Evolutionary conservation across 2,888 invertebrate species (phyloP).

Genomic region (Drosophila anomalata): DNA sequence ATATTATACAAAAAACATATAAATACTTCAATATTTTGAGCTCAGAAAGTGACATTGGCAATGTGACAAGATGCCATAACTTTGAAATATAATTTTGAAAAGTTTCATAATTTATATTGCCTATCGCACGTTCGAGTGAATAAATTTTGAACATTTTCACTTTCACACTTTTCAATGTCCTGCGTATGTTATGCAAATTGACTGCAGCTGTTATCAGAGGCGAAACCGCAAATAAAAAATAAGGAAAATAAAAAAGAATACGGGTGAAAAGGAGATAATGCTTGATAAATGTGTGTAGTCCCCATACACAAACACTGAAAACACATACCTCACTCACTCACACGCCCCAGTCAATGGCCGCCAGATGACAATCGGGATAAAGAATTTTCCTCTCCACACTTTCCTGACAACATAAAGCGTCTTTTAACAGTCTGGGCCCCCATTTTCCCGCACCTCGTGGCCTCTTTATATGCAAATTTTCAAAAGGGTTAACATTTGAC

Average conservation of each 20-base stretch:
- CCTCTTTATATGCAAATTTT: constrained; percentile 76
- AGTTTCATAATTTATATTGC: constrained; percentile 74
- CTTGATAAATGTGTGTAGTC: constrained; percentile 69
- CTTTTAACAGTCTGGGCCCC: constrained; percentile 62
- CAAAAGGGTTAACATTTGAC: constrained; percentile 71
- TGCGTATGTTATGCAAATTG: constrained; percentile 66
- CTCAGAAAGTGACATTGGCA: constrained; percentile 19
- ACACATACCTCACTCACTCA: constrained; percentile 18
- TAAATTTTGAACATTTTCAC: constrained; percentile 59
- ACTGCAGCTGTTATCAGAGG: constrained; percentile 71
- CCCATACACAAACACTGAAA: constrained; percentile 32
- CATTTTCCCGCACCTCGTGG: constrained; percentile 5
- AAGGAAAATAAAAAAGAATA: constrained; percentile 37
- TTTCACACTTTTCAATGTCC: constrained; percentile 43
- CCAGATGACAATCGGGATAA: constrained; percentile 46
- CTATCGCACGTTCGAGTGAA: constrained; percentile 50
- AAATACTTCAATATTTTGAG: constrained; percentile 3
- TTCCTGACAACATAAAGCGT: constrained; percentile 67
- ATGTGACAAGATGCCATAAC: constrained; percentile 57
- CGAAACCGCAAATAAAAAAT: constrained; percentile 40
- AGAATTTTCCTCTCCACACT: constrained; percentile 46
- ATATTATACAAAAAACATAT: constrained; percentile 6
- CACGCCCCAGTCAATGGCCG: constrained; percentile 39
- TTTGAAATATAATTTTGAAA: constrained; percentile 57
- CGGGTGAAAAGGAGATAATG: constrained; percentile 63